Base-by-base conservation (phyloP, 2,113 vertebrate species). In the Protobothrops flavoviridis region DNA sequence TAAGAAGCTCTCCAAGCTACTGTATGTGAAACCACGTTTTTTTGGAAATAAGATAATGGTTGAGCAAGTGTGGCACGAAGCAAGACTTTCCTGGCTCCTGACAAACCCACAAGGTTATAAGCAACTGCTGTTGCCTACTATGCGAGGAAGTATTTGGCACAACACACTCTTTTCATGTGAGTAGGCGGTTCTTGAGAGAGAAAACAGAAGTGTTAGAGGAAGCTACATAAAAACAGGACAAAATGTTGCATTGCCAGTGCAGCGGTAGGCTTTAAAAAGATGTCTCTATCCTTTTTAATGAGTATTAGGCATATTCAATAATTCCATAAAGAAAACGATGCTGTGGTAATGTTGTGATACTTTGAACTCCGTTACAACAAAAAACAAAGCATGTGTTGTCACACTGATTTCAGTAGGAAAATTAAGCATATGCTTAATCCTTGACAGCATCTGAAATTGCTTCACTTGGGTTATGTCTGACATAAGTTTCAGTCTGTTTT, bases 61-160 rank as follows among this genome's bases (percentile, higher is more conserved):
- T 81, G 33, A 81, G 74, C 74, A 39, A 8, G 21, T 1, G n/a
- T 57, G 92, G 53, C 92, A 93, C 43, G 39, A 93, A n/a, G 88
- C 69, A 94, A 57, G 74, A 93, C 85, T 91, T 93, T 91, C 33
- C 92, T 85, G 94, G 88, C 90, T 90, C 89, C 94, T 94, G 55
- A 92, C 90, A 90, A 95, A 93, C 94, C 26, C 23, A 61, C 39
- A 53, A 59, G 94, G 93, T 87, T 93, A 95, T 7, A 21, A 81
- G 95, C 89, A 95, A 64, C 93, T 53, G 92, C 95, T 93, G 90
- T 95, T 96, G 95, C 91, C 92, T 81, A 94, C 61, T 55, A 95
- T 94, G 92, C 88, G 5, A 93, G 88, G 2, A 8, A 61, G 74
- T 92, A 15, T 95, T 95, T 96, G 95, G 95, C 95, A 96, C 87